Evolutionary conservation across 2,888 invertebrate genomes (phyloP).

Genomic region (Lepidonotus clava): DNA sequence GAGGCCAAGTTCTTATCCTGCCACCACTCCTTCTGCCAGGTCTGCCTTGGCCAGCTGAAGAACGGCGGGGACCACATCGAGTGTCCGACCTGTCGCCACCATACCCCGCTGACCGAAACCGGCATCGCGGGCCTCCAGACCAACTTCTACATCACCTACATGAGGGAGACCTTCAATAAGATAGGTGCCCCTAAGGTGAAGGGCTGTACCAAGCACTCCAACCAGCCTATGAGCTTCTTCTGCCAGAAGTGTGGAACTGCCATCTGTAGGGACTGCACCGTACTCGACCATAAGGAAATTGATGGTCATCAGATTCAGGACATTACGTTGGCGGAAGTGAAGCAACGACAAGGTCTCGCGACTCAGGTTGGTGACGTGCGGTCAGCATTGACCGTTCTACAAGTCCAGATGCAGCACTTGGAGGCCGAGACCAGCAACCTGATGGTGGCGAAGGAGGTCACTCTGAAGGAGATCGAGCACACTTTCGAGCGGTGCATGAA

Average conservation of each 20-base stretch:
- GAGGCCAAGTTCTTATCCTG: slow-evolving; percentile 65
- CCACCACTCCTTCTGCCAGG: slow-evolving; percentile 66
- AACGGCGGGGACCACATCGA: slow-evolving; percentile 55
- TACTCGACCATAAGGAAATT: slow-evolving; percentile 63
- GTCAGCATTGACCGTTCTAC: slow-evolving; percentile 10
- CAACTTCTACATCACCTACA: slow-evolving; percentile 66
- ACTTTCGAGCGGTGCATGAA: slow-evolving; percentile 58
- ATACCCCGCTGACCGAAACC: slow-evolving; percentile 50
- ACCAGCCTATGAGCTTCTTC: slow-evolving; percentile 65
- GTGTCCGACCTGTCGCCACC: slow-evolving; percentile 63
- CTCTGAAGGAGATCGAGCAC: slow-evolving; percentile 57
- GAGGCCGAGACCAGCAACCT: slow-evolving; percentile 57
- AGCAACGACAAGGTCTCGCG: slow-evolving; percentile 57
- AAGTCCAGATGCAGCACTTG: slow-evolving; percentile 54
- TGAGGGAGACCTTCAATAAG: slow-evolving; percentile 62
- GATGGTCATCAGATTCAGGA: slow-evolving; percentile 63
- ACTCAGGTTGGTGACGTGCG: slow-evolving; percentile 54
- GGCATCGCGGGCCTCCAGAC: slow-evolving; percentile 65
- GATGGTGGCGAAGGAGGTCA: slow-evolving; percentile 51
- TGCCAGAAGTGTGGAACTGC: slow-evolving; percentile 60
- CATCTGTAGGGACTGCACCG: slow-evolving; percentile 65
- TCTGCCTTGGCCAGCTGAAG: slow-evolving; percentile 19
- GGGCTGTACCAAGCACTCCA: slow-evolving; percentile 62
- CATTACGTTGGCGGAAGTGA: slow-evolving; percentile 58
- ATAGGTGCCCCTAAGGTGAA: slow-evolving; percentile 55